Evolutionary conservation across 2,888 invertebrate species (phyloP).

Genomic region (Melolontha melolontha): DNA sequence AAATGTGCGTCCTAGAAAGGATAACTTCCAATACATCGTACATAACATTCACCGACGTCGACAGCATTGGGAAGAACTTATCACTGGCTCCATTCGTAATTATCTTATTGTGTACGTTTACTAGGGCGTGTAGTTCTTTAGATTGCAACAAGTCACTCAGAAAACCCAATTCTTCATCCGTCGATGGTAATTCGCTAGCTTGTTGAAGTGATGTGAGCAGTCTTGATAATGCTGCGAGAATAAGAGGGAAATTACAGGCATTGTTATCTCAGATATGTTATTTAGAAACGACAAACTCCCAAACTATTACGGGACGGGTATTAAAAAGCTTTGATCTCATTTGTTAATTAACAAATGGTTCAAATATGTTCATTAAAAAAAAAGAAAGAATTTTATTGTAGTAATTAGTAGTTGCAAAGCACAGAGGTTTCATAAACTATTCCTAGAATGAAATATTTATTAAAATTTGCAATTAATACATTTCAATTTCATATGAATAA

Average conservation of each 20-base stretch:
- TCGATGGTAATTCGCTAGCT: slow-evolving; percentile 76
- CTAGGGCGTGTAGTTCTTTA: slow-evolving; percentile 88
- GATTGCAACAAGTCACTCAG: slow-evolving; percentile 86
- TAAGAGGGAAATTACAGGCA: not conserved
- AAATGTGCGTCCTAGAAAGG: slow-evolving; percentile 73
- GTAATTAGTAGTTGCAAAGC: no score
- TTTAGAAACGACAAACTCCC: no score
- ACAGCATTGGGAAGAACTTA: slow-evolving; percentile 84
- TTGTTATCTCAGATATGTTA: no score
- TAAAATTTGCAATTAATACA: no score
- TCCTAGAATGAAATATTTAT: no score
- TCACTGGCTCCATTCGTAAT: slow-evolving; percentile 86
- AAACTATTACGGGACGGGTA: no score
- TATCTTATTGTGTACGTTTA: slow-evolving; percentile 92
- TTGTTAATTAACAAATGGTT: no score
- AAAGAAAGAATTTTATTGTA: no score
- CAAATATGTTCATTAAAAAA: no score
- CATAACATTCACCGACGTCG: slow-evolving; percentile 84
- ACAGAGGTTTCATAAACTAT: no score
- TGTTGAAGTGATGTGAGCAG: slow-evolving; percentile 86
- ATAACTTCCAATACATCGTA: slow-evolving; percentile 85
- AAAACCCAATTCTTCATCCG: slow-evolving; percentile 89
- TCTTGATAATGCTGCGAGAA: slow-evolving; percentile 77
- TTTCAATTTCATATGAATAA: no score
- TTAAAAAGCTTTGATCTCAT: no score